phyloP scores from a whole-genome alignment of 2,113 vertebrate genomes.

The Acrocephalus kingi region DNA sequence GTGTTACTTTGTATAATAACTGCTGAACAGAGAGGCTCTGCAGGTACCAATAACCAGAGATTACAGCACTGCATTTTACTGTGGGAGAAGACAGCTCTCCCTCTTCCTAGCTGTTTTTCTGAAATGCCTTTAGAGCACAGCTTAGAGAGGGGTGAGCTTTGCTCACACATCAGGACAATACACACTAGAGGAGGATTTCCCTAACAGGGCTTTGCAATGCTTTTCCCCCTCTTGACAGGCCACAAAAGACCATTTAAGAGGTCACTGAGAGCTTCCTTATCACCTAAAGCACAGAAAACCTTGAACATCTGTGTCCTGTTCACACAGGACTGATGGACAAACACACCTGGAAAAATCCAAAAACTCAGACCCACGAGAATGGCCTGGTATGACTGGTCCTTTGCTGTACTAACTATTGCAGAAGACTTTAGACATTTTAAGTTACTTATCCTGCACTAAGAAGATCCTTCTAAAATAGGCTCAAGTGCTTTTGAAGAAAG shows the following conservation, averaged over 20 bases:
- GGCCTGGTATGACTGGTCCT: not conserved
- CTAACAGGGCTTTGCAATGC: not conserved
- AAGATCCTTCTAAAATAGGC: not conserved
- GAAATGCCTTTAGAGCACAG: not conserved
- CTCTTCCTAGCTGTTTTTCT: not conserved
- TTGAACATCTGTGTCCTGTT: not conserved
- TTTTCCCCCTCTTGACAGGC: rapidly evolving
- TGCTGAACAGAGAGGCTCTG: not conserved
- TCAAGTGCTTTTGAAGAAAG: not conserved
- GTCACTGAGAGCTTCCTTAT: not conserved
- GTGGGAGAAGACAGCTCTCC: not conserved
- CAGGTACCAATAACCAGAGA: not conserved
- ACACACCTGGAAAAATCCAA: not conserved
- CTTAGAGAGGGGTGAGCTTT: not conserved
- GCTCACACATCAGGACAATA: not conserved
- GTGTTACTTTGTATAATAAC: not conserved
- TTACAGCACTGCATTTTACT: not conserved
- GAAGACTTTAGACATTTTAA: not conserved
- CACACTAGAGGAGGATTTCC: not conserved
- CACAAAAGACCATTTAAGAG: not conserved
- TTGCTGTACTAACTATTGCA: not conserved
- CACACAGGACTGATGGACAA: not conserved
- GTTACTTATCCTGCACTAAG: not conserved
- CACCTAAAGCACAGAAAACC: not conserved
- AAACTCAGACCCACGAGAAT: not conserved